These are phyloP conservation scores for Ciona savignyi DNA, from an alignment of 23 tunicate species.

Conservation along the genomic window DNA sequence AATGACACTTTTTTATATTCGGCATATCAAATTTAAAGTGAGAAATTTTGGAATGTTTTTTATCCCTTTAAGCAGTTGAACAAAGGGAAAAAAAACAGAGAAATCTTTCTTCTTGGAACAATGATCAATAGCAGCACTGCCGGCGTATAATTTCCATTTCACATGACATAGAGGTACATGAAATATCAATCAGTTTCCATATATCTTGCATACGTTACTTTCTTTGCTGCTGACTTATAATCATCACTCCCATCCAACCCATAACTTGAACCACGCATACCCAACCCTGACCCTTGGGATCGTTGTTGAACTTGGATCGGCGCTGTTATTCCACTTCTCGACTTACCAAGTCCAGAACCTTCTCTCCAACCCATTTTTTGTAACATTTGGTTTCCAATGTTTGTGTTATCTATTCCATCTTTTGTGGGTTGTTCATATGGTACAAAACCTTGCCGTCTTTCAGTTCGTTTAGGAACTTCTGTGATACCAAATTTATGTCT, in stretches of 20 bases:
- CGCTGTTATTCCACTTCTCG: slow-evolving; percentile 60
- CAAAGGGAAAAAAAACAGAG: too few relatives aligned
- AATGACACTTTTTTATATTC: too few relatives aligned
- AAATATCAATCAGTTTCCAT: slow-evolving; percentile 20
- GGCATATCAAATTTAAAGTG: too few relatives aligned
- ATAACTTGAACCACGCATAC: slow-evolving; percentile 68
- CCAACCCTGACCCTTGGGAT: slow-evolving; percentile 76
- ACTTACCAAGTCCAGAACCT: slow-evolving; percentile 87
- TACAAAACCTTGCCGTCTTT: slow-evolving; percentile 14
- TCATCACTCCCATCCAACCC: slow-evolving; percentile 47
- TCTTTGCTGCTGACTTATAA: slow-evolving; percentile 55
- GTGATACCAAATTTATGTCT: slow-evolving; percentile 78
- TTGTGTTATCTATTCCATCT: slow-evolving; percentile 62
- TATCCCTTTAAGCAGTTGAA: too few relatives aligned
- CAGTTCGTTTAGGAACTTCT: slow-evolving; percentile 24
- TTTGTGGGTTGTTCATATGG: slow-evolving; percentile 87
- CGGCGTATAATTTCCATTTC: too few relatives aligned
- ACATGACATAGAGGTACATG: too few relatives aligned
- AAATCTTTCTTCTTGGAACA: too few relatives aligned
- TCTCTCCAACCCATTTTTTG: slow-evolving; percentile 95
- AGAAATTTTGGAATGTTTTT: too few relatives aligned
- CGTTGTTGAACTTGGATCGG: slow-evolving; percentile 83
- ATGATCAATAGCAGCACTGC: too few relatives aligned
- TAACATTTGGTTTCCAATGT: slow-evolving; percentile 84
- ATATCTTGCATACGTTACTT: slow-evolving; percentile 47